A percentile compares a stretch with the other conserved stretches of the same genome.
Evolutionary conservation across 2,797 vertebrate genomes (phyloP).

Genomic region (Acanthurus leucopareius): DNA sequence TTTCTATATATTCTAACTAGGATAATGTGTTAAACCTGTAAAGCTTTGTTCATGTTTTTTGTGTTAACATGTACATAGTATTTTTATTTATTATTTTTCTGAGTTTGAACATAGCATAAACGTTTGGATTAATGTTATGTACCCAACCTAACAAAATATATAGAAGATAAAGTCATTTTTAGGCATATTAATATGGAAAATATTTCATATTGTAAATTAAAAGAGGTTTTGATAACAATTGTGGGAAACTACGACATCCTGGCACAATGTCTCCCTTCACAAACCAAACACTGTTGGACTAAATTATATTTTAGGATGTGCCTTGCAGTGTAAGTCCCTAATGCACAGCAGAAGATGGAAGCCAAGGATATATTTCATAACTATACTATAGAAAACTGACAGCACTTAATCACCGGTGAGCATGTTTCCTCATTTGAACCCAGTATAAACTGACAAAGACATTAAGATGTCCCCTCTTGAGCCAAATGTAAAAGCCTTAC

Average conservation of each 20-base stretch:
- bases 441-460: background rate
- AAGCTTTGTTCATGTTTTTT: background rate
- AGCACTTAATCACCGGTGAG: background rate
- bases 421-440: background rate
- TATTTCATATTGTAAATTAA: no score
- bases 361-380: background rate
- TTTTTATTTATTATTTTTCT: background rate
- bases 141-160: no score
- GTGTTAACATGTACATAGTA: no score
- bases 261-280: background rate
- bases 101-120: no score
- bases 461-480: background rate
- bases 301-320: background rate
- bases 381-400: background rate
- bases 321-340: background rate
- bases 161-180: no score
- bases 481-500: background rate
- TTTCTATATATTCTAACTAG: background rate
- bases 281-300: background rate
- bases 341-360: background rate
- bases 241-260: background rate
- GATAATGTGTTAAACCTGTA: background rate
- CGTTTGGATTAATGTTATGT: no score
- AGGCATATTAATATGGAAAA: no score
- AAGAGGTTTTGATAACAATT: background rate